A percentile compares a stretch with the other conserved stretches of the same genome.
Conservation (phyloP, 1,140 invertebrate species). For the Lepidurus couesii region DNA sequence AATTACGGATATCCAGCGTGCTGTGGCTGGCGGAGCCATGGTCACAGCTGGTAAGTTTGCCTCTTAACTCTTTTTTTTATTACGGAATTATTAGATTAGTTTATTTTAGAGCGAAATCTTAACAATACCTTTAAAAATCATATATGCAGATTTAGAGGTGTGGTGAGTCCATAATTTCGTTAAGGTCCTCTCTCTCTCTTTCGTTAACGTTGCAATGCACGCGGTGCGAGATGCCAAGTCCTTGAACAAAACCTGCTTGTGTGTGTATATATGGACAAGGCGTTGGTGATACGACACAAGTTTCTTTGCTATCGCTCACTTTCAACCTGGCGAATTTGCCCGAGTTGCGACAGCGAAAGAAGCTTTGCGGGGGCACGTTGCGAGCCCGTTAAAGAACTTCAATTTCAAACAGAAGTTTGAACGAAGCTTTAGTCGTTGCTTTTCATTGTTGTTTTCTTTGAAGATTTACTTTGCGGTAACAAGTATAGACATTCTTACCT, state of each 20-base stretch:
- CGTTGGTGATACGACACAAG: not conserved
- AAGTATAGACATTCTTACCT: not conserved
- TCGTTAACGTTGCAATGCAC: not conserved
- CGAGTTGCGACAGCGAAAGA: too few species aligned
- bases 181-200: not conserved
- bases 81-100: not conserved
- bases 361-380: too few species aligned
- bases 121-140: too few species aligned
- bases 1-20: not conserved
- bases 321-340: not conserved
- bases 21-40: slow-evolving; percentile 20
- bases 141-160: not conserved
- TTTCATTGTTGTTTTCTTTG: not conserved
- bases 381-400: too few species aligned
- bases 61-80: not conserved
- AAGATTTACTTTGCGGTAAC: not conserved
- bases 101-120: not conserved
- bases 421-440: too few species aligned
- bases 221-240: not conserved
- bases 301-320: not conserved
- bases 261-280: slow-evolving; percentile 11
- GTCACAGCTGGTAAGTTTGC: slow-evolving; percentile 1
- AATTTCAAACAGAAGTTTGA: too few species aligned
- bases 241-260: not conserved
- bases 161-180: not conserved